Evolutionary conservation across 2,113 vertebrate genomes (phyloP), one percentile per base, ranked within the genome.

Genomic region (Mandrillus leucophaeus): DNA sequence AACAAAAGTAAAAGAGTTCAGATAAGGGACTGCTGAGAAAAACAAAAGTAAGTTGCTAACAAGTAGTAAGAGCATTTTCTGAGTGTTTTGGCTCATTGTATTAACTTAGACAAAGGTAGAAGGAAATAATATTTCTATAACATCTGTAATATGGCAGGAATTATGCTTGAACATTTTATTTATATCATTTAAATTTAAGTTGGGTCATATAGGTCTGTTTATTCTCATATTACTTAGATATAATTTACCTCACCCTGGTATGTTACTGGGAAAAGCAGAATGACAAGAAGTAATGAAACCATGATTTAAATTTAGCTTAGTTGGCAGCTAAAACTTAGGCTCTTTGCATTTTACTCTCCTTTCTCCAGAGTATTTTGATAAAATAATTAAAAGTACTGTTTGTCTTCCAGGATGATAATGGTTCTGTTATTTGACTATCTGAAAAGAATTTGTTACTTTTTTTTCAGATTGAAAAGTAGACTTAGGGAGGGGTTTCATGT

Each of bases 11-110:
- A 64, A 83, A 86, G 59, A 89, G 73, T 95, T 83, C 70, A 93
- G 95, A 97, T 95, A 97, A 95, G 72, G n/a, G 16, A 38, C 79
- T 61, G 75, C 48, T 73, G 90, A 92, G 85, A 83, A 90, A 96
- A 97, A 95, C 78, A 96, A 78, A 57, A 81, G 52, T 22, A n/a
- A 13, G 68, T 22, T 66, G 73, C 20, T 82, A 68, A 73, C 14
- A 45, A 96, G 78, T 3, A 25, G 35, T 14, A 17, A 84, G 73
- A 92, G 84, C 72, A 90, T 70, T 94, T 93, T 83, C 79, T 45
- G 27, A 82, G 79, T 61, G 72, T 78, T 84, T 75, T 50, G 83
- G 68, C 38, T 91, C 38, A 78, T 20, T 17, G 20, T 32, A 52
- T 73, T 81, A 64, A 43, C 35, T 40, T 81, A 48, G 50, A 76